These are phyloP conservation scores for Limnephilus auricula DNA, from an alignment of 2,888 invertebrate genomes.

Conservation along the genomic window DNA sequence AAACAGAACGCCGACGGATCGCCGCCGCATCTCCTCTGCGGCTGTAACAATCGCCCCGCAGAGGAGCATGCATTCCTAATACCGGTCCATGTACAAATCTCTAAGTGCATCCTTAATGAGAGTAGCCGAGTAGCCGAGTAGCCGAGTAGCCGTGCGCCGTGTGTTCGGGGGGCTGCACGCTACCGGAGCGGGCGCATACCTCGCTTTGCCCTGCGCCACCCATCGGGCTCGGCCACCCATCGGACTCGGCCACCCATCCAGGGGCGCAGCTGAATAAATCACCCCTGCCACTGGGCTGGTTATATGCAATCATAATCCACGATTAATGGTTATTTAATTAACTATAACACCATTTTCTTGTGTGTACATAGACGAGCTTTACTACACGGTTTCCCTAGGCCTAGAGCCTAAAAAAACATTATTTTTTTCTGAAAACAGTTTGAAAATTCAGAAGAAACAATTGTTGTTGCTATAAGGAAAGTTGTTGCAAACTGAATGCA, in stretches of 20 bases:
- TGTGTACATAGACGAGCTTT: background rate
- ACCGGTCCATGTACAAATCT: slow-evolving; percentile 59
- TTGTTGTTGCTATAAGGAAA: no score
- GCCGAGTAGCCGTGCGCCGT: background rate
- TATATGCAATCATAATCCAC: background rate
- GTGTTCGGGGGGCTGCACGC: background rate
- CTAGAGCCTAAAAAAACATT: background rate
- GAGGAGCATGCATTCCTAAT: slow-evolving; percentile 59
- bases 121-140: background rate
- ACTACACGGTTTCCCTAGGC: background rate
- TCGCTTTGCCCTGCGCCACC: no score
- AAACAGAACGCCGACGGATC: slow-evolving; percentile 35
- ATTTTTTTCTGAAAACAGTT: no score
- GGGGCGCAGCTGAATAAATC: slow-evolving; percentile 27
- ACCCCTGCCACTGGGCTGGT: background rate
- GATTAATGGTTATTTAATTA: background rate
- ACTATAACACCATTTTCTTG: background rate
- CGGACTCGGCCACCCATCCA: background rate
- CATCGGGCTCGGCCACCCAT: background rate
- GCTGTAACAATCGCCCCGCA: slow-evolving; percentile 56
- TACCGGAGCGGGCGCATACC: background rate
- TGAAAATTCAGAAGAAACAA: no score
- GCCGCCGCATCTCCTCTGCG: slow-evolving; percentile 24
- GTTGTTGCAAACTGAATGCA: no score
- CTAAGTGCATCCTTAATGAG: slow-evolving; percentile 63